These are phyloP conservation scores for Drosophila testacea DNA, from an alignment of 2,888 invertebrate species.

Conservation along the genomic window DNA sequence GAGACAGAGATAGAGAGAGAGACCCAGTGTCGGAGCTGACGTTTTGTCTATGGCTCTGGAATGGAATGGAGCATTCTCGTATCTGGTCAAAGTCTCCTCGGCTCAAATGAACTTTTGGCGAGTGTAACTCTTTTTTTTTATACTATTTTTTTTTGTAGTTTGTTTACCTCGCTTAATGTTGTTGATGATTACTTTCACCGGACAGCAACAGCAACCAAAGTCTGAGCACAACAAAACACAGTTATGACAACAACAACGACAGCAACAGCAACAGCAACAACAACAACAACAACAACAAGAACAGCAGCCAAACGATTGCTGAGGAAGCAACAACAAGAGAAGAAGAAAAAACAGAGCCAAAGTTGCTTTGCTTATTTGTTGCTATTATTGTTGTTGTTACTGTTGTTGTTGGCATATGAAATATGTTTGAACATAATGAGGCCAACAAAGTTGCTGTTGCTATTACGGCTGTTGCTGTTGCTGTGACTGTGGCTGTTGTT, in stretches of 20 bases:
- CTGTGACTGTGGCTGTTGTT: conserved; percentile 29
- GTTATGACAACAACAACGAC: conserved; percentile 71
- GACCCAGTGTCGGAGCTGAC: conserved; percentile 17
- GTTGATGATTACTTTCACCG: conserved; percentile 78
- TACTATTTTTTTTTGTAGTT: conserved; percentile 48
- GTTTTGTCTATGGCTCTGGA: conserved; percentile 34
- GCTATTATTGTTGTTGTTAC: conserved; percentile 36
- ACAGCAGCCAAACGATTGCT: conserved; percentile 52
- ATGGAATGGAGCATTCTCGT: conserved; percentile 36
- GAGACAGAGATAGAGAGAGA: neutral
- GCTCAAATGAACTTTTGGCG: conserved; percentile 62
- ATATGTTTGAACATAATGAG: conserved; percentile 78
- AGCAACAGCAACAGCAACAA: conserved; percentile 44
- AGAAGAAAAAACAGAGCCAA: conserved; percentile 53
- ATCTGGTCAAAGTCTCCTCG: conserved; percentile 30
- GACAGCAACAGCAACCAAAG: conserved; percentile 69
- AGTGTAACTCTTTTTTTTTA: conserved; percentile 60
- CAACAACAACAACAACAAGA: conserved; percentile 39
- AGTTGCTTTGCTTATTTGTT: conserved; percentile 51
- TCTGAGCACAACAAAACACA: conserved; percentile 67
- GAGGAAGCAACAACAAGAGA: conserved; percentile 44
- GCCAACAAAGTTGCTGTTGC: conserved; percentile 57
- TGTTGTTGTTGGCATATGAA: conserved; percentile 69
- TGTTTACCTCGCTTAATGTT: conserved; percentile 69
- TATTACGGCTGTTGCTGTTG: conserved; percentile 25